phyloP scores from a whole-genome alignment of 2,113 vertebrate species.

The Podiceps cristatus region DNA sequence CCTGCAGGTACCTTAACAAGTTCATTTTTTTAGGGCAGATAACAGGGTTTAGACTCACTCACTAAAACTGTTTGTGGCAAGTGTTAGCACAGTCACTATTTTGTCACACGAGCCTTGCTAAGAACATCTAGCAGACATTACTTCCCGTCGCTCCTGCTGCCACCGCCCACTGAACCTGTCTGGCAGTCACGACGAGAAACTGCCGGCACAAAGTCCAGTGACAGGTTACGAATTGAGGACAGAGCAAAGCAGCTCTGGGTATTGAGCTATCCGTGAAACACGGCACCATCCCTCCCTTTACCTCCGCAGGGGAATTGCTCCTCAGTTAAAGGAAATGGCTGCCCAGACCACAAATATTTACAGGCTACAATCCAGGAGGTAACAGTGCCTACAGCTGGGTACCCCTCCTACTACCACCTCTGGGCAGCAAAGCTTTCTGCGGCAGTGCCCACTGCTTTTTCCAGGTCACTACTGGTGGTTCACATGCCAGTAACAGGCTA shows the following conservation, averaged over 20 bases:
- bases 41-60: not conserved
- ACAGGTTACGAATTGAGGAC: not conserved
- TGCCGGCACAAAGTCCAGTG: not conserved
- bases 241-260: not conserved
- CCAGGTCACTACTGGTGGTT: not conserved
- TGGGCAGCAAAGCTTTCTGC: not conserved
- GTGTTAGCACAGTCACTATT: not conserved
- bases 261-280: not conserved
- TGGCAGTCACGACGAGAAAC: not conserved
- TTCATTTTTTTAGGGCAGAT: not conserved
- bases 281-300: not conserved
- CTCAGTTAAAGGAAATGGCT: accelerated
- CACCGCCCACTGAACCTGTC: not conserved
- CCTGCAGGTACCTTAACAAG: not conserved
- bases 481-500: not conserved
- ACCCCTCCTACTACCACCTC: not conserved
- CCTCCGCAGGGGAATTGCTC: accelerated
- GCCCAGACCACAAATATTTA: not conserved
- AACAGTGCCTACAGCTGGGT: not conserved
- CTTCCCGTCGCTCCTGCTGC: not conserved
- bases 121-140: not conserved
- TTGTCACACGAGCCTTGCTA: not conserved
- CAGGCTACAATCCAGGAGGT: not conserved
- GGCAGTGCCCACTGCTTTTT: not conserved
- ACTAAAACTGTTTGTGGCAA: not conserved